Evolutionary conservation across 2,797 vertebrate genomes (phyloP), one percentile per base, ranked within the genome.

Genomic region (Clarias platycephalus): DNA sequence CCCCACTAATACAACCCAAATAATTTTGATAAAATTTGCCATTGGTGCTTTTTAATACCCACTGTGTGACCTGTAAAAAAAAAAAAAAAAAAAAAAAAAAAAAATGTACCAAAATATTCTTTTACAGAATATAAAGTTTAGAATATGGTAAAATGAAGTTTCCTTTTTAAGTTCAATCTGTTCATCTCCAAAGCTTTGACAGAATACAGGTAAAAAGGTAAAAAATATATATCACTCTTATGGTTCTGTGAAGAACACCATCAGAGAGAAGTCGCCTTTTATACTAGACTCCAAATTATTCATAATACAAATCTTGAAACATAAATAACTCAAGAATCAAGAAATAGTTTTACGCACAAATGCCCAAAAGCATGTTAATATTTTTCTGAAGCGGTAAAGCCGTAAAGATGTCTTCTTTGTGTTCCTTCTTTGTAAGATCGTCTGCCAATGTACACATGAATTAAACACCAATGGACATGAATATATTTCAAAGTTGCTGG

Each of bases 381-480:
- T 34, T 77, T 13, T 58, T 37, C 9, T 76, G 28, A 8, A 22
- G 77, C 9, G 1, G 77, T 26, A 80, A 64, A 64, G 31, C 37
- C 49, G 37, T 80, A 16, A 10, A 64, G 77, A 44, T 20, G 12
- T 49, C 37, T 10, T 28, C 37, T 80, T 64, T 80, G 77, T 64
- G 49, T 20, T 26, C 24, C 37, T 9, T 24, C 22, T 64, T 80
- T 64, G 60, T 80, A 64, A 64, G 77, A 80, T 64, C 77, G 12
- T 64, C 60, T 80, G 60, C 44, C 74, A 77, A n/a, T 40, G 66
- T n/a, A 74, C 49, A 67, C 82, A 67, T 8, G 7, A 57, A 64
- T 63, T 63, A 63, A 49, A 53, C 75, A 37, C 55, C 75, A 77
- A n/a, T 37, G 26, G 64, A 84, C 37, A 31, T 60, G 63, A 82